Evolutionary conservation across 2,797 vertebrate species (phyloP).

Genomic region (Pagetopsis macropterus): DNA sequence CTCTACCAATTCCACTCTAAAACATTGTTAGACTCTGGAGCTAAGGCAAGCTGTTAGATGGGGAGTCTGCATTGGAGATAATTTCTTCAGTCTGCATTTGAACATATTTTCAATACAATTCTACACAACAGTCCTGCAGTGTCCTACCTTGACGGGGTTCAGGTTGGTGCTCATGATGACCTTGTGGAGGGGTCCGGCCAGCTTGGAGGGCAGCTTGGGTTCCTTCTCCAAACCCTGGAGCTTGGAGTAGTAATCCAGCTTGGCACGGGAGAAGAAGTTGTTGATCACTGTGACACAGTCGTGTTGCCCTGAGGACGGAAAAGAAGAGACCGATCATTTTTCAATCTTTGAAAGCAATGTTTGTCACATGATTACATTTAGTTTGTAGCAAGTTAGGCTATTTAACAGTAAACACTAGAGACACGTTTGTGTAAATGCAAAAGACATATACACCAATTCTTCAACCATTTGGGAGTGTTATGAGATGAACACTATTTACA

Average conservation of each 20-base stretch:
- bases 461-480: neutral
- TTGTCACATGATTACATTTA: constrained; percentile 3
- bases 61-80: neutral
- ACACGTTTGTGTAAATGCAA: neutral
- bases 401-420: neutral
- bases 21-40: too few relatives aligned
- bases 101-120: neutral
- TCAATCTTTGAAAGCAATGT: neutral
- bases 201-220: constrained; percentile 91
- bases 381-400: neutral
- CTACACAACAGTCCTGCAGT: neutral
- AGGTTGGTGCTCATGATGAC: constrained; percentile 97
- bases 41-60: too few relatives aligned
- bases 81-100: neutral
- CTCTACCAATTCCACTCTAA: too few relatives aligned
- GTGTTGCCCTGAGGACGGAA: constrained; percentile 89
- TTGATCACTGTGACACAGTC: constrained; percentile 98
- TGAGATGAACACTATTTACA: too few relatives aligned
- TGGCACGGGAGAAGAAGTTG: constrained; percentile 96
- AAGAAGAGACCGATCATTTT: neutral
- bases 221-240: constrained; percentile 95
- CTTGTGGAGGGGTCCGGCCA: constrained; percentile 95
- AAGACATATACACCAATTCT: neutral
- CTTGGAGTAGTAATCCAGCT: constrained; percentile 95
- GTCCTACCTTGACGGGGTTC: constrained; percentile 93